Evolutionary conservation across 2,113 vertebrate species (phyloP), one percentile per base, ranked within the genome.

Genomic region (Chunga burmeisteri): DNA sequence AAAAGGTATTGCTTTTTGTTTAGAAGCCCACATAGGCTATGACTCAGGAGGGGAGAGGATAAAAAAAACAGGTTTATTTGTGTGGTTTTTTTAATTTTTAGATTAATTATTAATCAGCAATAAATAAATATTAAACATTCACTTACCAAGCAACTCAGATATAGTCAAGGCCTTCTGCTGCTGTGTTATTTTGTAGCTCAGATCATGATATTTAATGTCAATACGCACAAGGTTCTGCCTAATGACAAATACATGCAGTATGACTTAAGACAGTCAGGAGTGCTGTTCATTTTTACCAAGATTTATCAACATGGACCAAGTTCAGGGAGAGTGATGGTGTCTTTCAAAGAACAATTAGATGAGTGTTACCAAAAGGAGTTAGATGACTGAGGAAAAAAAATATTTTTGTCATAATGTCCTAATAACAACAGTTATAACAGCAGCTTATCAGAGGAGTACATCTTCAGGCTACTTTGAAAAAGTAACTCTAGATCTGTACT

Each of bases 171-270:
- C 98, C 74, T 98, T 98, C 91, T 98, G 98, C 72, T 98, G 98
- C 74, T 98, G 97, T 21, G 97, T 98, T 93, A 98, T 96, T 93
- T 98, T 98, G 93, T 98, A 98, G 90, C 97, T 98, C 88, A 98
- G 83, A 56, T 98, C 98, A 22, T 97, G 91, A 20, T 98, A 98
- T 53, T 98, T 98, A 88, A 98, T 98, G 86, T 98, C 98, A 96
- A 98, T 98, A 79, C 94, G 84, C 88, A 98, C 98, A 52, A 98
- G 97, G 81, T 98, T 98, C 92, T 98, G 88, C 93, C 98, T 98
- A 74, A 30, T 66, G 63, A 94, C 65, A 83, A 97, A 94, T 49
- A 91, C 27, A 89, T 29, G 94, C 44, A 73, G 8, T 44, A 34
- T 90, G 77, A 85, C 42, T 81, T 38, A 74, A 79, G 47, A 32